Evolutionary conservation across 2,797 vertebrate genomes (phyloP).

Genomic region (Acipenser oxyrinchus): DNA sequence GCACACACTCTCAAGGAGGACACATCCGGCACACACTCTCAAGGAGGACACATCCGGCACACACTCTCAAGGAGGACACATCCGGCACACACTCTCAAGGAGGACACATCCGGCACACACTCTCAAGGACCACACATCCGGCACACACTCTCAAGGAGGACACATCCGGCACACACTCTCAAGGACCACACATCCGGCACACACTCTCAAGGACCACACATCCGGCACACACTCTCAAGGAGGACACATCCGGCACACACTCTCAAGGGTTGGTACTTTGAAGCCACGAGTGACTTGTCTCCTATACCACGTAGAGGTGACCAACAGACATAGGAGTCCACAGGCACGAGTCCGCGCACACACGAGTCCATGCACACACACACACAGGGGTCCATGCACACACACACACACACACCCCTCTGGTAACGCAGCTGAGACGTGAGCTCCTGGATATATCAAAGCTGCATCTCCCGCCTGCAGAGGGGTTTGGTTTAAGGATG

Average conservation of each 20-base stretch:
- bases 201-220: background rate
- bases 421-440: no score
- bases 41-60: background rate
- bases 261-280: background rate
- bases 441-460: no score
- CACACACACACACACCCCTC: no score
- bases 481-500: no score
- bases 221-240: no score
- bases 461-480: no score
- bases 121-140: background rate
- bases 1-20: no score
- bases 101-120: background rate
- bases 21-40: background rate
- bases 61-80: background rate
- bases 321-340: background rate
- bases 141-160: no score
- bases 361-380: no score
- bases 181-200: background rate
- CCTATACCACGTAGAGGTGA: slow-evolving; percentile 5
- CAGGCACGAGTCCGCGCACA: no score
- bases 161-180: background rate
- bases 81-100: no score
- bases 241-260: background rate
- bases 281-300: background rate
- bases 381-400: no score